Base-by-base conservation (phyloP, 2,113 vertebrate species). In the Oreocharis arfaki region DNA sequence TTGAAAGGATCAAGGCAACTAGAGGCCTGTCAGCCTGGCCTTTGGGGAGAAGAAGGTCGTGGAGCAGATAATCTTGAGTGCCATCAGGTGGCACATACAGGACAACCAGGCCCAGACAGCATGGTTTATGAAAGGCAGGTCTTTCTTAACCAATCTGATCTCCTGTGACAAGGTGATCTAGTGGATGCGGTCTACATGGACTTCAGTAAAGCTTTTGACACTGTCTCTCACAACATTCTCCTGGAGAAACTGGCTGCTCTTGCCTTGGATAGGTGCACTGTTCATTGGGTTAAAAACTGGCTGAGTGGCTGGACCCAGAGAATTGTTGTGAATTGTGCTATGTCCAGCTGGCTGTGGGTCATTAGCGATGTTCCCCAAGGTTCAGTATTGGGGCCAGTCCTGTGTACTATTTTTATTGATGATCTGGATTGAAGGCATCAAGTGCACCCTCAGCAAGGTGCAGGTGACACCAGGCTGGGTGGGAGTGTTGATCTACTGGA, bases 1-100 rank as follows among this genome's bases (percentile, higher is more conserved):
- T 42, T 0, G 0, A 42, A 50, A 73, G 4, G 46, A 89, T 60
- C 13, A 16, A 30, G 28, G 13, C 24, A 46, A 10, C 9, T 82
- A n/a, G 18, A 52, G 33, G 15, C 15, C 59, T 33, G 22, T 28
- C 4, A 16, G 60, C 20, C 44, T 74, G 39, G n/a, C 33, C 33
- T 20, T 59, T 19, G 16, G 30, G 6, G 2, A 44, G 37, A 37
- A 16, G 17, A 56, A 56, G 11, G 30, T 56, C 41, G 47, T 3
- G 13, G 28, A 70, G 24, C 24, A 70, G 56, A 35, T 70, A 16
- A 35, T 15, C 26, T 55, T 61, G n/a, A 63, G n/a, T 55, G 47
- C 23, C 30, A 33, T 53, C 22, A 26, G 1, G 0, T 46, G 33
- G 46, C 22, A 46, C 18, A 13, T 39, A 53, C 9, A 61, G 28